Evolutionary conservation across 2,113 vertebrate species (phyloP).

Genomic region (Rhabdomys dilectus): DNA sequence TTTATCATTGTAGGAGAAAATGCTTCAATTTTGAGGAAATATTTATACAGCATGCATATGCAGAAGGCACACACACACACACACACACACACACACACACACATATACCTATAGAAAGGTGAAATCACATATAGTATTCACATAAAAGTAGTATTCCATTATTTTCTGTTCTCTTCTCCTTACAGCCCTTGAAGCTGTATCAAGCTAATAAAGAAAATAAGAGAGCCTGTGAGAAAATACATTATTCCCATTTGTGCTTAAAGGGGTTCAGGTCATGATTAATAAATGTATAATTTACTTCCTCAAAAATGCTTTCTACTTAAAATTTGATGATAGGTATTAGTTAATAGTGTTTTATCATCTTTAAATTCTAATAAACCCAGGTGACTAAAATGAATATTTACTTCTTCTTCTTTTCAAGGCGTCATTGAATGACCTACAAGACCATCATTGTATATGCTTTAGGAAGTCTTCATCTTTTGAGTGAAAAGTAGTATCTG

Average conservation of each 20-base stretch:
- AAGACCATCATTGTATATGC: background rate
- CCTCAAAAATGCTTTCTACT: background rate
- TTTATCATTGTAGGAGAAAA: background rate
- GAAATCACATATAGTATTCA: background rate
- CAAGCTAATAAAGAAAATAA: background rate
- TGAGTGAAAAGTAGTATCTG: background rate
- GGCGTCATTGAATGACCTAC: background rate
- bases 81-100: background rate
- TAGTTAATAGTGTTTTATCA: background rate
- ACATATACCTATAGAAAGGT: background rate
- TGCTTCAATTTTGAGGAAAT: background rate
- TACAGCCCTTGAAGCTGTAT: background rate
- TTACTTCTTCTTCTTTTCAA: background rate
- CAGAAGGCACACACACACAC: background rate
- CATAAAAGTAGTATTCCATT: background rate
- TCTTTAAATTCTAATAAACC: background rate
- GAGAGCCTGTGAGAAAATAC: background rate
- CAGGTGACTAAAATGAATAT: background rate
- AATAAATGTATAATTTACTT: constrained; percentile 20
- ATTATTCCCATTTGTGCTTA: background rate
- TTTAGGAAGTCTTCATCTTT: background rate
- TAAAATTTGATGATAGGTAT: background rate
- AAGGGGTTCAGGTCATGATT: background rate
- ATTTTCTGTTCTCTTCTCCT: background rate
- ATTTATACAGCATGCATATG: background rate